phyloP scores from a whole-genome alignment of 2,888 invertebrate species.

The Leptarthrus brevirostris region DNA sequence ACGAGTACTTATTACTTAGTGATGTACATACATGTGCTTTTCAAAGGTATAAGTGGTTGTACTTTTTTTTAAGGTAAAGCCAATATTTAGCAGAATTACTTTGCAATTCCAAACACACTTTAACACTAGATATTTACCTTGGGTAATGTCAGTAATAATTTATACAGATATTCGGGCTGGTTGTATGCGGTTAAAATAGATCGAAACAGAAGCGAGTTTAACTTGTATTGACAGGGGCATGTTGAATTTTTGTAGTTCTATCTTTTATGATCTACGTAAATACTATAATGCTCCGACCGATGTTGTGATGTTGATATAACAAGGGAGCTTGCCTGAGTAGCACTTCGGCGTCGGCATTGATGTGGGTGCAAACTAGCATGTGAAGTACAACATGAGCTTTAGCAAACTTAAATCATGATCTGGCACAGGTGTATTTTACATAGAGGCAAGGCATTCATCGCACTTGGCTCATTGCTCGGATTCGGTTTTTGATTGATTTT shows the following conservation, averaged over 20 bases:
- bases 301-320: background rate
- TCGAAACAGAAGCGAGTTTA: constrained; percentile 12
- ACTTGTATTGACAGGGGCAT: background rate
- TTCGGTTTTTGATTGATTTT: constrained; percentile 30
- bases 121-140: background rate
- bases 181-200: no score
- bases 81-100: no score
- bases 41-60: no score
- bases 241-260: constrained; percentile 19
- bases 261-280: no score
- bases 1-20: no score
- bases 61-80: no score
- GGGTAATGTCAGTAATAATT: background rate
- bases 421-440: constrained; percentile 39
- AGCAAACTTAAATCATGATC: background rate
- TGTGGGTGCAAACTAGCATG: background rate
- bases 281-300: background rate
- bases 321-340: no score
- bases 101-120: no score
- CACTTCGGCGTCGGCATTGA: background rate
- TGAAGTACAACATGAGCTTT: constrained; percentile 10
- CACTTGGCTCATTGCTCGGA: background rate
- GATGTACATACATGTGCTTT: no score
- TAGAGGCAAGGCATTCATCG: constrained; percentile 9
- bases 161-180: background rate